Evolutionary conservation across 2,888 invertebrate genomes (phyloP).

Genomic region (Aphodius sticticus): DNA sequence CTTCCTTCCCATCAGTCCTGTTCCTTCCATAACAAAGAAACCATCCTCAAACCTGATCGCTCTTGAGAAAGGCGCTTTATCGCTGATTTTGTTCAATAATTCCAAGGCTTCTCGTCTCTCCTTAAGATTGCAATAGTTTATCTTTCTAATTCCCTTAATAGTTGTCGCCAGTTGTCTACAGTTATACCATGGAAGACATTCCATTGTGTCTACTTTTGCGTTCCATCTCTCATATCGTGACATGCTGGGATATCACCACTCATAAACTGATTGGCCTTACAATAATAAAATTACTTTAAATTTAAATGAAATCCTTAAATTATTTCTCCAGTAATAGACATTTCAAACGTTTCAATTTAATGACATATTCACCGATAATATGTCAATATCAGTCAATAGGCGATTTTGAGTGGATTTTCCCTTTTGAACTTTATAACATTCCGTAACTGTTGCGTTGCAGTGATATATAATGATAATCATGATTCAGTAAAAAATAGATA

Average conservation of each 20-base stretch:
- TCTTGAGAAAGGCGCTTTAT: slow-evolving; percentile 8
- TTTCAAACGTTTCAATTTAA: background rate
- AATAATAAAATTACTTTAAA: background rate
- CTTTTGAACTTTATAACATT: too few species aligned
- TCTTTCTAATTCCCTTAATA: background rate
- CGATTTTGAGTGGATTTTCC: too few species aligned
- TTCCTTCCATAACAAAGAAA: slow-evolving; percentile 13
- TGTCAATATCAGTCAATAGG: too few species aligned
- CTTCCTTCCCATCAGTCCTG: slow-evolving; percentile 14
- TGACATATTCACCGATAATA: background rate
- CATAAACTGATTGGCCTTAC: background rate
- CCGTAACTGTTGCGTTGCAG: too few species aligned
- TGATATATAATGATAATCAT: too few species aligned
- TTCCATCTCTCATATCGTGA: slow-evolving; percentile 16
- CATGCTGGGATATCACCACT: background rate
- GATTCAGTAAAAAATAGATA: too few species aligned
- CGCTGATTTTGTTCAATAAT: slow-evolving; percentile 14
- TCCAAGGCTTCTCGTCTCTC: slow-evolving; percentile 12
- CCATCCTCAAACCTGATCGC: slow-evolving; percentile 13
- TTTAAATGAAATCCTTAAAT: background rate
- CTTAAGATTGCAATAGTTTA: background rate
- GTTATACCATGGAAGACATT: slow-evolving; percentile 20
- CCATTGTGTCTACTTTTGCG: slow-evolving; percentile 19
- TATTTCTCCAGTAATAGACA: background rate
- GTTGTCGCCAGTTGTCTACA: slow-evolving; percentile 15